Base-by-base conservation (phyloP, 1,140 invertebrate genomes). In the Idris sp. region DNA sequence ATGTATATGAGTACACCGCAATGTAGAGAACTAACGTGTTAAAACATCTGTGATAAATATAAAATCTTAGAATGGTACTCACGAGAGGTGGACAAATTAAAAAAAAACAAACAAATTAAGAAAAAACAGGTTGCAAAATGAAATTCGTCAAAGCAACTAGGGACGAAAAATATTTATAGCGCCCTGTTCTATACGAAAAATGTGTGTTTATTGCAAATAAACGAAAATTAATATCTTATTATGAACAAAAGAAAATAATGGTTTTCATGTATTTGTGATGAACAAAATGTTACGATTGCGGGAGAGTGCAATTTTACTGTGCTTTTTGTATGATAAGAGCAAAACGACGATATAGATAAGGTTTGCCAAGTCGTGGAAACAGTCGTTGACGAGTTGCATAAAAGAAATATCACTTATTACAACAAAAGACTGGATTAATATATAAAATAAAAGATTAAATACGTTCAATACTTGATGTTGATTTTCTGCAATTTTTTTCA, bases 1-100 rank as follows among this genome's bases (percentile, higher is more conserved):
- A 75, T 53, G 40, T 35, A 59, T 38, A 22, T 46, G 67, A 43
- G 58, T 72, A 48, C 69, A 6, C 31, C 62, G 35, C 46, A 18
- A 54, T 26, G 15, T 54, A 44, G 22, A 69, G 56, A 54, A 40
- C 62, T 46, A 79, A 76, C 75, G 81, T 84, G 84, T 81, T 78
- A 71, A 86, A 86, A 87, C 84, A 87, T 86, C 85, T 87, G 86
- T 87, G 86, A 87, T 87, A 87, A 84, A 73, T 73, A 80, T 74
- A 78, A 83, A 83, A 82, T 79, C 81, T 80, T 83, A 82, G 74
- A 75, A 71, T 75, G 78, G 80, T 83, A 79, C 80, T 81, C 74
- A 79, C 65, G 61, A 59, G 48, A 69, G 64, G 58, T 38, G 61
- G 67, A 56, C 41, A 43, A 40, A 58, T 33, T 8, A 41, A 62